phyloP scores from a whole-genome alignment of 2,113 vertebrate genomes.

The Melierax canorus region DNA sequence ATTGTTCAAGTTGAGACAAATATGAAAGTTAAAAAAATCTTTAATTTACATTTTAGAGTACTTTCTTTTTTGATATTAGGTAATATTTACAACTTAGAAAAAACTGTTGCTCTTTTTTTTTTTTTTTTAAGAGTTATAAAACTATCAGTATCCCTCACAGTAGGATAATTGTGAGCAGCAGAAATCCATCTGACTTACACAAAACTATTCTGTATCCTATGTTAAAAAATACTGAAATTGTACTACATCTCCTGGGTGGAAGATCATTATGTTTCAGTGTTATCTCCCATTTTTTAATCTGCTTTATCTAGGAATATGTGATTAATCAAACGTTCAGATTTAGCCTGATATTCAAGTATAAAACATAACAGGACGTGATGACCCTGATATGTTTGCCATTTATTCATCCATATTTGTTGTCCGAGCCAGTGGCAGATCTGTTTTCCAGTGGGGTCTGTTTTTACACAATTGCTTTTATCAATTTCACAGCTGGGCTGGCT shows the following conservation, averaged over 20 bases:
- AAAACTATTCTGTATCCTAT: not conserved
- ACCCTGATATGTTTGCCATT: not conserved
- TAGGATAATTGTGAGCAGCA: not conserved
- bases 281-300: not conserved
- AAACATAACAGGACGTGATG: not conserved
- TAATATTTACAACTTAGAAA: not conserved
- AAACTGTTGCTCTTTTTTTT: not conserved
- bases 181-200: not conserved
- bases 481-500: slow-evolving; percentile 11
- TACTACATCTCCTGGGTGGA: not conserved
- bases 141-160: not conserved
- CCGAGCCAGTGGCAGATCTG: not conserved
- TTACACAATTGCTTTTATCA: not conserved
- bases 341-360: not conserved
- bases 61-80: not conserved
- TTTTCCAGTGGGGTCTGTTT: not conserved
- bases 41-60: not conserved
- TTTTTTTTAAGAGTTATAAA: not conserved
- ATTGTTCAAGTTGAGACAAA: not conserved
- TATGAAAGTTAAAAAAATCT: not conserved
- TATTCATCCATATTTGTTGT: not conserved
- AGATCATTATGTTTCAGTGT: not conserved
- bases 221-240: not conserved
- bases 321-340: not conserved
- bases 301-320: not conserved